A percentile compares a stretch with the other conserved stretches of the same genome.
Conservation (phyloP, 2,113 vertebrate genomes). For the Vulpes lagopus region DNA sequence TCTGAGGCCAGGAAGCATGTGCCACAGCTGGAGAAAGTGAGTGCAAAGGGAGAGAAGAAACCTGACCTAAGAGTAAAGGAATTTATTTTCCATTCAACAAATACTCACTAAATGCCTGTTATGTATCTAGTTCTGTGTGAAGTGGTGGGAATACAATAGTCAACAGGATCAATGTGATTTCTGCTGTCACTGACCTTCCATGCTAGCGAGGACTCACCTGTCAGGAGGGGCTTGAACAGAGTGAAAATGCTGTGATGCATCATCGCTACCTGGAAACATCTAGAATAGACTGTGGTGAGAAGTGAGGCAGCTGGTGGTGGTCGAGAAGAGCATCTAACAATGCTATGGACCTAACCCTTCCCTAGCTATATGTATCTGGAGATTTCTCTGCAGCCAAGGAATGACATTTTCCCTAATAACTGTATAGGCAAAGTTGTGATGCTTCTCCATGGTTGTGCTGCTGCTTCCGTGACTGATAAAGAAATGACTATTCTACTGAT, state of each 20-base stretch:
- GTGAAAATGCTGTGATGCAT: not conserved
- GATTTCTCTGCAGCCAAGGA: not conserved
- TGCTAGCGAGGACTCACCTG: not conserved
- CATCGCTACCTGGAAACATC: not conserved
- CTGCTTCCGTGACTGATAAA: not conserved
- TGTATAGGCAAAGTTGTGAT: not conserved
- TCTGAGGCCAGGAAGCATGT: not conserved
- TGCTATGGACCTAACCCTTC: not conserved
- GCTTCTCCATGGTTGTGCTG: not conserved
- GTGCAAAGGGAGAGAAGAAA: not conserved
- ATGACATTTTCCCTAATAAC: not conserved
- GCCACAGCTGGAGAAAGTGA: not conserved
- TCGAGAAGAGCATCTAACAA: not conserved
- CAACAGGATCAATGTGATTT: not conserved
- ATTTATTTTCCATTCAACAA: not conserved
- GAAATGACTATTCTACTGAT: not conserved
- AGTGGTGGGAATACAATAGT: not conserved
- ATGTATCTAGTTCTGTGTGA: rapidly evolving
- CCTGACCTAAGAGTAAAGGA: not conserved
- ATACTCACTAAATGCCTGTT: not conserved
- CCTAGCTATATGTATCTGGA: not conserved
- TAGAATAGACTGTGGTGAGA: not conserved
- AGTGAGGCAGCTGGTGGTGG: not conserved
- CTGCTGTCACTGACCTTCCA: not conserved
- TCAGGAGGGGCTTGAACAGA: not conserved